These are phyloP conservation scores for Vimba vimba DNA, from an alignment of 2,113 vertebrate species.

Conservation along the genomic window DNA sequence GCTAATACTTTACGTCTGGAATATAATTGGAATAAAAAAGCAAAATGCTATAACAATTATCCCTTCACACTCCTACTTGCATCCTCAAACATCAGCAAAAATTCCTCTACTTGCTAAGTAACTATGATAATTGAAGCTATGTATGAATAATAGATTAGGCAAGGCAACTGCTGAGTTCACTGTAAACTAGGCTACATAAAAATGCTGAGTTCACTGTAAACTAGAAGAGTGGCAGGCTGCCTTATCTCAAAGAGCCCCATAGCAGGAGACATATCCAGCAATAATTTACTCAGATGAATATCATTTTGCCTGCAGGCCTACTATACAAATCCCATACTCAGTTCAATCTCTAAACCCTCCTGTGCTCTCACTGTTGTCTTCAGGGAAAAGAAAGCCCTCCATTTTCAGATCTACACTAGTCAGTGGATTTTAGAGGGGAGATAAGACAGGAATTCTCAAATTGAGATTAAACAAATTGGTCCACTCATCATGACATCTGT, in stretches of 20 bases:
- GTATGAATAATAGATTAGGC: constrained; percentile 22
- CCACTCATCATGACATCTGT: not conserved
- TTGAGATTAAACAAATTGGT: constrained; percentile 25
- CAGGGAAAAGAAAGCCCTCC: not conserved
- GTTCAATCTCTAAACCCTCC: not conserved
- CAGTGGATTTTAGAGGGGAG: not conserved
- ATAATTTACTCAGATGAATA: constrained; percentile 15
- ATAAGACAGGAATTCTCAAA: constrained; percentile 46
- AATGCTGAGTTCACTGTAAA: constrained; percentile 28
- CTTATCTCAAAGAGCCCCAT: constrained; percentile 7
- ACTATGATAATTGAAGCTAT: not conserved
- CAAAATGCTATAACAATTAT: not conserved
- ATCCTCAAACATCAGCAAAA: not conserved
- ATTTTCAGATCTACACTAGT: constrained; percentile 3
- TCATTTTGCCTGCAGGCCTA: not conserved
- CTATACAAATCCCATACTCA: not conserved
- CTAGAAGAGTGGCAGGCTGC: constrained; percentile 1
- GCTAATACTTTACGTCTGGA: too few species aligned
- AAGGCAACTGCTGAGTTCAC: constrained; percentile 15
- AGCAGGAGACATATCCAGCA: not conserved
- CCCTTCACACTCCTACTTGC: not conserved
- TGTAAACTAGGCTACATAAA: constrained; percentile 10
- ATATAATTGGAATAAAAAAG: constrained; percentile 1
- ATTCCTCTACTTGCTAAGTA: not conserved
- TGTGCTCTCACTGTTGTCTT: not conserved